Base-by-base conservation (phyloP, 2,888 invertebrate genomes). In the Morpho deidamia region DNA sequence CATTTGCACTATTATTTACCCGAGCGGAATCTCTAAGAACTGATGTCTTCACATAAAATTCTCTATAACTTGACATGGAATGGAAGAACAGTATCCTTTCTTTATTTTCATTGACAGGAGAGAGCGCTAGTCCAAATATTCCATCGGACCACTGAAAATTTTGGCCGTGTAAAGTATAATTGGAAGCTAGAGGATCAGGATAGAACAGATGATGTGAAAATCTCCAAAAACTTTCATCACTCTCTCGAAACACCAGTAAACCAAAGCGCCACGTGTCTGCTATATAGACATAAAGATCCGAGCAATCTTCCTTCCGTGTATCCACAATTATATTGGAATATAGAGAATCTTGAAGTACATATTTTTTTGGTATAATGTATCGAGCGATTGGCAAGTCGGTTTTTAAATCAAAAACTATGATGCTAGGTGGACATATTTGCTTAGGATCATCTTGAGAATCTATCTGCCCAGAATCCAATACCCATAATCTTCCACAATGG, bases 121-220 rank as follows among this genome's bases (percentile, higher is more conserved):
- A 92, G 43, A 95, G 70, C 0, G 95, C 92, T 63, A 95, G 78
- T 0, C 95, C 95, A 68, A 96, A 95, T 14, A 96, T 91, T 0
- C 96, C 96, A 69, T 96, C 96, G 7, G 94, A 89, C 96, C 95
- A 96, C 68, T 95, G 94, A 69, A 95, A 96, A 60, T 94, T 93
- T 0, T 95, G 69, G 1, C 94, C 94, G 59, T 95, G 94, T 0
- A 96, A 80, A 54, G 93, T 93, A 69, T 93, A 96, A 65, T 94
- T 92, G 0, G 95, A 92, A 0, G 94, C 93, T 1, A 95, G 69
- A 0, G 95, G 95, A 66, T 95, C 94, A 0, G 95, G 94, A 69
- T 89, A 93, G 83, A 92, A 96, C 38, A 88, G 90, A 67, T 75
- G 95, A 92, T 83, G 95, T 83, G 76, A 92, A 91, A 63, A 96